Base-by-base conservation (phyloP, 2,888 invertebrate species). In the Troilus luridus region DNA sequence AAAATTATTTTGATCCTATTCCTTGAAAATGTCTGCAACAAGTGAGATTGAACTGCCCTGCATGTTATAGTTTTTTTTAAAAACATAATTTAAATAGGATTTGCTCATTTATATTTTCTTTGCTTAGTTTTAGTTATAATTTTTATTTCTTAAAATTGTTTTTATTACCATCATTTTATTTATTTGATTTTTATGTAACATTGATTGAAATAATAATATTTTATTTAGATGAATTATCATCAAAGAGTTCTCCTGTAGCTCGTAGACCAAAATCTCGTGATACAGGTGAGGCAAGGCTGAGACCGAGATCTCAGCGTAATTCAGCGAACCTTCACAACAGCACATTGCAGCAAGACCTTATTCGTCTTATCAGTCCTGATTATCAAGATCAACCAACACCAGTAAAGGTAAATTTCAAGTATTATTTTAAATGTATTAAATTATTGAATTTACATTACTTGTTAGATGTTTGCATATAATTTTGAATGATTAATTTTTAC, bases 281-380 rank as follows among this genome's bases (percentile, higher is more conserved):
- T 91, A 95, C 95, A n/a, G 95, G 95, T 3, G 96, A 96, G 92
- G 95, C 96, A 0, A 95, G 95, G 93, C 93, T 95, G n/a, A 93
- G 95, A 88, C 95, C 95, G 12, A 88, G 93, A 62, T 92, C 92
- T 12, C 95, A 96, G 93, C 94, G 96, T 89, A 96, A 96, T 93
- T 96, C 96, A 92, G 95, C 96, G 19, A 96, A 96, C 93, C 94
- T 96, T 81, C 95, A 93, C 17, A 93, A 93, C 60, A 96, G 95
- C 93, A 96, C 96, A 54, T 95, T 97, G 59, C 97, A 98, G 95
- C 98, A 98, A 94, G 98, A 98, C 94, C 94, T 98, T 54, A 96
- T 98, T 95, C 96, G 97, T 88, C 95, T 98, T 58, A 98, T 98
- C 93, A 97, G 97, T 94, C 98, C 97, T 0, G 98, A 98, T 93